phyloP scores from a whole-genome alignment of 2,888 invertebrate genomes.

The Hoplodrina blanda region DNA sequence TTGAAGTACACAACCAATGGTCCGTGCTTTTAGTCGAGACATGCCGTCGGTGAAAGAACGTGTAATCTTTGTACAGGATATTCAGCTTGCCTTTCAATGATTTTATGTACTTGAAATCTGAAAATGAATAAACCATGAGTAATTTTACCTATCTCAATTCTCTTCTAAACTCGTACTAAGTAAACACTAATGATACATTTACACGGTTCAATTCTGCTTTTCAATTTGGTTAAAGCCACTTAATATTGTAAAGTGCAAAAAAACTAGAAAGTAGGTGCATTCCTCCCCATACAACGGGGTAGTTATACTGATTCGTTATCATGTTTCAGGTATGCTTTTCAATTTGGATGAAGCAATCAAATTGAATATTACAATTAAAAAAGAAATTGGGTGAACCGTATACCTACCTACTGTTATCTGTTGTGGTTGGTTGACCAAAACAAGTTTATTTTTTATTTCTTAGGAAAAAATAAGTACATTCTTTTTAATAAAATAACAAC shows the following conservation, averaged over 20 bases:
- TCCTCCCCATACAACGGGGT: no score
- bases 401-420: no score
- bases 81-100: slow-evolving; percentile 32
- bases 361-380: no score
- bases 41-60: slow-evolving; percentile 5
- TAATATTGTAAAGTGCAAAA: background rate
- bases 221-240: background rate
- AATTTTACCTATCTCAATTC: background rate
- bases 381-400: no score
- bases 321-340: no score
- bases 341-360: no score
- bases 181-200: background rate
- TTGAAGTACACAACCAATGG: slow-evolving; percentile 33
- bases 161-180: background rate
- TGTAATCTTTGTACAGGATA: slow-evolving; percentile 27
- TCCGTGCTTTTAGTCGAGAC: slow-evolving; percentile 1
- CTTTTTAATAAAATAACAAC: no score
- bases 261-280: no score
- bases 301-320: no score
- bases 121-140: background rate
- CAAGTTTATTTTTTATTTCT: no score
- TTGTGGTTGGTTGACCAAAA: no score
- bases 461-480: no score
- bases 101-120: slow-evolving; percentile 26
- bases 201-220: background rate